Conservation (phyloP, 64 coral and sea anemone species). For the Stichodactyla mertensii region DNA sequence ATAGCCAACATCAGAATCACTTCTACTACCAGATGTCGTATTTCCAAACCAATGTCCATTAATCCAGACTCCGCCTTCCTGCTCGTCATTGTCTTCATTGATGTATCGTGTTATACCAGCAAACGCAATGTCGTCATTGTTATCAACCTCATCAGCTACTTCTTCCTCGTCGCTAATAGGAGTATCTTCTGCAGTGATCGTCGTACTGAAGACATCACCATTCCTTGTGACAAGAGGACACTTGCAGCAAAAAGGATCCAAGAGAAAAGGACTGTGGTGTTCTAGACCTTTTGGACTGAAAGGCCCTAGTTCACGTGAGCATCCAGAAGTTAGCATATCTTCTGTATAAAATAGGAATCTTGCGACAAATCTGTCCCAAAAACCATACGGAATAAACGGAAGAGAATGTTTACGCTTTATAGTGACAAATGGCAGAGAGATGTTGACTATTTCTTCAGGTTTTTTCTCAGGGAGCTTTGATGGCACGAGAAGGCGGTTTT, state of each 20-base stretch:
- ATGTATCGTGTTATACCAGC: neutral
- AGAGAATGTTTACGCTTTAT: constrained; percentile 69
- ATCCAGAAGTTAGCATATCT: constrained; percentile 64
- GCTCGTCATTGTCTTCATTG: neutral
- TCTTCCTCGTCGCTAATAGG: neutral
- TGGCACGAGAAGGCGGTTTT: constrained; percentile 74
- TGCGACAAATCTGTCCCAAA: constrained; percentile 85
- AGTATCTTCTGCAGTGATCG: neutral
- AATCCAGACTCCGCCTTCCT: neutral
- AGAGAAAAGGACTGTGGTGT: constrained; percentile 24
- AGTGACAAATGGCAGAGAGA: constrained; percentile 56
- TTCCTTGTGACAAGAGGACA: constrained; percentile 17
- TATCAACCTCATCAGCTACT: neutral
- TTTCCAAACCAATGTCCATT: constrained; percentile 22
- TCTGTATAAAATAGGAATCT: constrained; percentile 79
- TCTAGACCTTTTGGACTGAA: neutral
- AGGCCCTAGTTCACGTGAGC: neutral
- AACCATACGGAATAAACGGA: constrained; percentile 77
- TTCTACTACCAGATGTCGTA: neutral
- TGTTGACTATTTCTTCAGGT: constrained; percentile 54
- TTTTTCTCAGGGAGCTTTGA: constrained; percentile 78
- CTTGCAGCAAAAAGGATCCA: constrained; percentile 46
- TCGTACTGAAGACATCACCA: neutral
- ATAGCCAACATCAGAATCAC: constrained; percentile 30
- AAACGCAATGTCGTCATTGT: neutral